A percentile compares a stretch with the other conserved stretches of the same genome.
Evolutionary conservation across 2,113 vertebrate species (phyloP).

Genomic region (Oreochromis aureus): DNA sequence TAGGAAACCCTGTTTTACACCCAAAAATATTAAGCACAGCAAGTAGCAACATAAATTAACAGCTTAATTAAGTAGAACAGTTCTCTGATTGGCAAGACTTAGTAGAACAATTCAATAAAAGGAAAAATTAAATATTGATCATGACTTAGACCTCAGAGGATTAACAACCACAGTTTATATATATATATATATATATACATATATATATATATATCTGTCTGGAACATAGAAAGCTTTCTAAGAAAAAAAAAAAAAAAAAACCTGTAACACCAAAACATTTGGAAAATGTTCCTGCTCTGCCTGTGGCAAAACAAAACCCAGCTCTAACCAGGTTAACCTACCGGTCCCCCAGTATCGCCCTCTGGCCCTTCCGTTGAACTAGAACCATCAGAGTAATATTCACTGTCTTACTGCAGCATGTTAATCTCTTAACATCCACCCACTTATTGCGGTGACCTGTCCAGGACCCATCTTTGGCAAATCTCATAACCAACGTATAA

Average conservation of each 20-base stretch:
- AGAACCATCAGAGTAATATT: background rate
- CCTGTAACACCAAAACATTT: background rate
- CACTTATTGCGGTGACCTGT: background rate
- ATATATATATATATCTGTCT: no score
- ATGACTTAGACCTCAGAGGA: background rate
- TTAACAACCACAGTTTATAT: background rate
- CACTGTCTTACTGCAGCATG: background rate
- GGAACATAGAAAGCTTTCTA: no score
- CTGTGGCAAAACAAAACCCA: background rate
- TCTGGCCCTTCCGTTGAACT: background rate
- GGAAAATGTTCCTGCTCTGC: background rate
- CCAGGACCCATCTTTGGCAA: background rate
- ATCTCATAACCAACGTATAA: background rate
- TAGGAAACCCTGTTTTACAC: background rate
- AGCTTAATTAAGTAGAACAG: background rate
- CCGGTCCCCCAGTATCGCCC: rapidly evolving
- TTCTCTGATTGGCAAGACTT: background rate
- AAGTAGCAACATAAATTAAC: background rate
- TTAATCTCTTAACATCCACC: background rate
- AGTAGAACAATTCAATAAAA: background rate
- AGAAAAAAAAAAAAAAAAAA: no score
- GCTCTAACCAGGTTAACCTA: background rate
- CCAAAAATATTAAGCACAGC: background rate
- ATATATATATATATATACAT: rapidly evolving
- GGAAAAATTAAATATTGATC: background rate